Evolutionary conservation across 2,113 vertebrate genomes (phyloP), one percentile per base, ranked within the genome.

Genomic region (Terrapene triunguis): DNA sequence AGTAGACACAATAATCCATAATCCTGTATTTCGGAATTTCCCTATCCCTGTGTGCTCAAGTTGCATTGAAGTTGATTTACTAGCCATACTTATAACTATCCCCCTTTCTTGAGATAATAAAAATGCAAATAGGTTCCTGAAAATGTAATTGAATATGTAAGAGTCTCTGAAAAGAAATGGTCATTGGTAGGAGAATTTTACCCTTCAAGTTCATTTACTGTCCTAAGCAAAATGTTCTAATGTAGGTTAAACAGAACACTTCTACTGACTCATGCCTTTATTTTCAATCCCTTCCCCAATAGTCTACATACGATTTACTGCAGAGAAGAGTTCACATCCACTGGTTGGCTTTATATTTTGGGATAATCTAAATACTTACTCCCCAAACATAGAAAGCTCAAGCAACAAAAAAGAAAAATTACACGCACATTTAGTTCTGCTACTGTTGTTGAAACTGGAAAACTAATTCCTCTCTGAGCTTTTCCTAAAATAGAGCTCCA

Each of bases 401-500:
- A 80, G 6, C 44, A 91, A 54, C 5, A 42, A 19, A 50, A 55
- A 65, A 51, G 42, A 3, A n/a, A 74, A 90, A 93, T 48, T 81
- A 80, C 44, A 14, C 0, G 27, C 0, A 32, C 38, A 57, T 93
- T 82, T 82, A 87, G 79, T 84, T 35, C 14, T 88, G 9, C 0
- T 62, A 55, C 38, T 13, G 55, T 85, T 87, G 22, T 72, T 50
- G 54, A 82, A 94, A 89, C 1, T 82, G 78, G 69, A n/a, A 51
- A 65, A 91, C 10, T 32, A 79, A 84, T 85, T 57, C 17, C 4
- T 72, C 27, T 88, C 32, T 81, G 65, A 84, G 50, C 25, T 93
- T 2, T 84, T 96, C 16, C 44, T 87, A 38, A 89, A 90, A 92
- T 85, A 51, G 10, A 82, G 80, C 42, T 92, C 53, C 50, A 29